A percentile compares a stretch with the other conserved stretches of the same genome.
These are phyloP conservation scores for Dolichotis patagonum DNA, from an alignment of 2,113 vertebrate genomes.

Conservation along the genomic window DNA sequence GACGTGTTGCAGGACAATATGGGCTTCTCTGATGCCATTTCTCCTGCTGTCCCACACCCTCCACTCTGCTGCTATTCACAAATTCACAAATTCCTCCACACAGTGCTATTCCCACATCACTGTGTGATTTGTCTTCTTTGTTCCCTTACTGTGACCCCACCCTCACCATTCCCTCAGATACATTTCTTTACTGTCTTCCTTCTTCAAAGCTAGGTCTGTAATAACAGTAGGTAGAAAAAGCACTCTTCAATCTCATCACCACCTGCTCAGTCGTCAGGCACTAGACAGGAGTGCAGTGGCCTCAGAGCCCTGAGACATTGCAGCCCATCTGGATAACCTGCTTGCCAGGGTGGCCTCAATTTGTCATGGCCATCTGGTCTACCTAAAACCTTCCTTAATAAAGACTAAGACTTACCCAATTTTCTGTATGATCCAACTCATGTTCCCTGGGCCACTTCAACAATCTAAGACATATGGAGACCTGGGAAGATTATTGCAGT, in stretches of 20 bases:
- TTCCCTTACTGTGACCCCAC: background rate
- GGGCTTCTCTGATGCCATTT: rapidly evolving
- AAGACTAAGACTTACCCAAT: background rate
- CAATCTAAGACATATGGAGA: rapidly evolving
- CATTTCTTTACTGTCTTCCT: background rate
- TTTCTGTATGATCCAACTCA: background rate
- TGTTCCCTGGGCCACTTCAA: background rate
- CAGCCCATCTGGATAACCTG: background rate
- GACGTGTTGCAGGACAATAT: rapidly evolving
- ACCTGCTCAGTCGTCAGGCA: too few relatives aligned
- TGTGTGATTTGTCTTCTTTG: background rate
- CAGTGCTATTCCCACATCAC: background rate
- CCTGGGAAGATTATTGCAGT: too few relatives aligned
- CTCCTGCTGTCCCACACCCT: rapidly evolving
- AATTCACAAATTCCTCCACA: rapidly evolving
- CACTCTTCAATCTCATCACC: too few relatives aligned
- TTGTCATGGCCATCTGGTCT: background rate
- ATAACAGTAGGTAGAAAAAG: background rate
- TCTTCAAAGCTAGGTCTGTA: background rate
- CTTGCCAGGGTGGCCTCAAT: background rate
- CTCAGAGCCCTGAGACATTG: rapidly evolving
- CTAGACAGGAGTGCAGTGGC: background rate
- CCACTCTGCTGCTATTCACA: background rate
- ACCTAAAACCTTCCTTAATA: background rate
- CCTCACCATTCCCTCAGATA: background rate